Evolutionary conservation across 2,888 invertebrate species (phyloP), one percentile per base, ranked within the genome.

Genomic region (Oligia latruncula): DNA sequence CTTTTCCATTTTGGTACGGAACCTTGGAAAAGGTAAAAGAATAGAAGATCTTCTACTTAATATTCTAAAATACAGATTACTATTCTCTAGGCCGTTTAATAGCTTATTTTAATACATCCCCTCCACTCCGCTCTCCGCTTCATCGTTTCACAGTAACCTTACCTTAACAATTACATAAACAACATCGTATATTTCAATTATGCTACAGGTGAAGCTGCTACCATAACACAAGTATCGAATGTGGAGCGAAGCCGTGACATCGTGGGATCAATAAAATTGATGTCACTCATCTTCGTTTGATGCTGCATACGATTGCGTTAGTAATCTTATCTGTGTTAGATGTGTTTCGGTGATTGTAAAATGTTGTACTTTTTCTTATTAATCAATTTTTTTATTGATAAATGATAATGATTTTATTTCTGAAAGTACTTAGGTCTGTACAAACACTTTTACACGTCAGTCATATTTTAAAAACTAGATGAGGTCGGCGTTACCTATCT

Each of bases 141-240:
- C 79, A 68, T 68, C 87, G n/a, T 73, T 35, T 49, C 40, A 78
- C 74, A 15, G 23, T 55, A 46, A 43, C 62, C 60, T 23, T 8
- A 71, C 75, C 78, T 64, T 76, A 66, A 77, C 6, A 60, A 77
- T 88, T 88, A 83, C 76, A 75, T 82, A 88, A 84, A 73, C 78
- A 84, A n/a, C 15, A 86, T 66, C 23, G 64, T 52, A 65, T 35
- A 62, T 66, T 74, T 76, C 66, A 72, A 58, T 66, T 74, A 70
- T 9, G 40, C 52, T 58, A 71, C 70, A 73, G 40, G 71, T 85
- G 68, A 67, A 72, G 66, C 60, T 71, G 46, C 49, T 72, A n/a
- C 60, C 65, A 74, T 80, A 72, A 68, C 77, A 74, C 64, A 77
- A 77, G 81, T 62, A 85, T 67, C 43, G 73, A 85, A 85, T 87